Base-by-base conservation (phyloP, 2,888 invertebrate genomes). In the Thumatha senex region DNA sequence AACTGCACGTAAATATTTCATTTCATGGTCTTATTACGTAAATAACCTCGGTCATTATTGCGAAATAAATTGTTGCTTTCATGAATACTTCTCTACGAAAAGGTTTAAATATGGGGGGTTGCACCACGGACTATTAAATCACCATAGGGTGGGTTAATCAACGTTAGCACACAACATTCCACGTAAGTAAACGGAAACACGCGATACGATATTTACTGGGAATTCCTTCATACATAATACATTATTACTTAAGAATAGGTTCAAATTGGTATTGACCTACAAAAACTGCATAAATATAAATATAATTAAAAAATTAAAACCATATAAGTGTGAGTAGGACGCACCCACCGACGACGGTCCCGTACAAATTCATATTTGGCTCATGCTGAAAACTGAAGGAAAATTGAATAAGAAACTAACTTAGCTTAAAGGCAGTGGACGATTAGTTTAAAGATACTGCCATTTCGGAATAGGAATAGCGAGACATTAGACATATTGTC, bases 151-250 rank as follows among this genome's bases (percentile, higher is more conserved):
- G 49, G 50, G 48, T 54, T 51, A 73, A 74, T 73, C 69, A 73
- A 70, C 61, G 53, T 51, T 50, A 46, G 58, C 53, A 45, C 65
- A 61, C 67, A 65, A 64, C 67, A 74, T 73, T 67, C 67, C 72
- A 56, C 63, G 67, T 80, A 82, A 83, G 79, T 82, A 82, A 82
- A 76, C 74, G 72, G 50, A 56, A 60, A 64, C 86, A 87, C 85
- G 88, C 86, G 67, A 88, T 70, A 77, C 76, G 70, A 84, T 85
- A 86, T 82, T 84, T 78, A 80, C 76, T 59, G 62, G 59, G 61
- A 68, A 52, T 71, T 69, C 70, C 74, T 70, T 71, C 72, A 72
- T 77, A 74, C 73, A 76, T 78, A 66, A 72, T 70, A 75, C 72
- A 72, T 76, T 67, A 55, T 56, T 67, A 61, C 67, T 18, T 15